A percentile compares a stretch with the other conserved stretches of the same genome.
These are phyloP conservation scores for Vireo altiloquus DNA, from an alignment of 2,113 vertebrate genomes.

Conservation along the genomic window DNA sequence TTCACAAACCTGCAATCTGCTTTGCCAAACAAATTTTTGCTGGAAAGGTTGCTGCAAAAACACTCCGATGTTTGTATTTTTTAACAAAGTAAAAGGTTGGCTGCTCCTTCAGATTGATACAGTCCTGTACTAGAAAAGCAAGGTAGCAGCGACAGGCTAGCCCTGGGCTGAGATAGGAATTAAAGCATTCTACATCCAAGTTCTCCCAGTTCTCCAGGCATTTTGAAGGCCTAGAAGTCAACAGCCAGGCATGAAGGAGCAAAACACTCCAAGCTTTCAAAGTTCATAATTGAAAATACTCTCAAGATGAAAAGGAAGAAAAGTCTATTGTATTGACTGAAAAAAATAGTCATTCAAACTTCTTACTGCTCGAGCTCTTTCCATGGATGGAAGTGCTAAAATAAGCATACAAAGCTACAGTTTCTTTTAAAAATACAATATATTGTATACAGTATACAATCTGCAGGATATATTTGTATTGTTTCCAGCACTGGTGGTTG, in stretches of 20 bases:
- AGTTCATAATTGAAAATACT: conserved; percentile 19
- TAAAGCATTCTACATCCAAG: not conserved
- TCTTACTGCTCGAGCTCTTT: not conserved
- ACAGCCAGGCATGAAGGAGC: not conserved
- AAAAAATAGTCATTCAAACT: conserved; percentile 36
- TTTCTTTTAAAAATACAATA: not conserved
- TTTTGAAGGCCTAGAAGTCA: not conserved
- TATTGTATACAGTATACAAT: conserved; percentile 20
- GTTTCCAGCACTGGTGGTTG: not conserved
- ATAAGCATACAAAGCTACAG: conserved; percentile 47
- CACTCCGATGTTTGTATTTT: not conserved
- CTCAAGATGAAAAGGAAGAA: not conserved
- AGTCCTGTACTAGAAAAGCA: not conserved
- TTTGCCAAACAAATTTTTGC: not conserved
- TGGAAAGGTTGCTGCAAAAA: not conserved
- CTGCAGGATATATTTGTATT: conserved; percentile 23
- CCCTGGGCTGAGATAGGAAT: not conserved
- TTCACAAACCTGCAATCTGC: not conserved
- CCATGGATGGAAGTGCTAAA: conserved; percentile 52
- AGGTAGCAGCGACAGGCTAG: not conserved
- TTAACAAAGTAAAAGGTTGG: not conserved
- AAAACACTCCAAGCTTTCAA: not conserved
- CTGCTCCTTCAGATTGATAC: not conserved
- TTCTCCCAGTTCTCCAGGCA: not conserved
- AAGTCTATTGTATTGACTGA: conserved; percentile 37